A percentile compares a stretch with the other conserved stretches of the same genome.
Evolutionary conservation across 2,113 vertebrate species (phyloP).

Genomic region (Sceloporus undulatus): DNA sequence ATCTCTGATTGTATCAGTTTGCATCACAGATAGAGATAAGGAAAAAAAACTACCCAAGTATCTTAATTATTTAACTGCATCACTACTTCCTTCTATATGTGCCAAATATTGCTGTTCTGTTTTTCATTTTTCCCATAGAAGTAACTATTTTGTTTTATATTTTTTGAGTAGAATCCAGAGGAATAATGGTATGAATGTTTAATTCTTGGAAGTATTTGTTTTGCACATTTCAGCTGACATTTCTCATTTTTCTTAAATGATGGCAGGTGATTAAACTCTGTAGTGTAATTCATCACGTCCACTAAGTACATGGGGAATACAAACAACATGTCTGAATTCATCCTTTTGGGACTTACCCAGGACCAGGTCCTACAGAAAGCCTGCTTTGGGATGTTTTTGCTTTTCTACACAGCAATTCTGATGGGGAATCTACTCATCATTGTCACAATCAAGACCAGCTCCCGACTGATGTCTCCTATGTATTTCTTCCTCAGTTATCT

Average conservation of each 20-base stretch:
- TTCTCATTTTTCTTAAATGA: not conserved
- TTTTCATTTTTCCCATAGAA: no score
- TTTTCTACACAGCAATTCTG: conserved; percentile 35
- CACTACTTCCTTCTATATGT: no score
- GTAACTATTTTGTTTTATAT: not conserved
- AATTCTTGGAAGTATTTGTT: not conserved
- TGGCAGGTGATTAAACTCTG: not conserved
- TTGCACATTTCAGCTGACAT: no score
- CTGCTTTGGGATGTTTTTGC: conserved; percentile 49
- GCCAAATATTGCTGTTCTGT: no score
- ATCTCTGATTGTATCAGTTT: no score
- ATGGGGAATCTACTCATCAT: conserved; percentile 58
- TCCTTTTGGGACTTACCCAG: conserved; percentile 56
- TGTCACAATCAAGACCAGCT: conserved; percentile 47
- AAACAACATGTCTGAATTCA: conserved; percentile 57
- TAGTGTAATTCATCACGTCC: not conserved
- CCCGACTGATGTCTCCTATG: conserved; percentile 65
- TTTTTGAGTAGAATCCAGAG: not conserved
- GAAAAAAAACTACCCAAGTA: no score
- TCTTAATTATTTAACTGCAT: no score
- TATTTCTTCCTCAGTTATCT: conserved; percentile 68
- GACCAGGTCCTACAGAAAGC: conserved; percentile 28
- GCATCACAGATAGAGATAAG: no score
- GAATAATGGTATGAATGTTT: not conserved
- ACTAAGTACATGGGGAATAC: not conserved